Evolutionary conservation across 2,888 invertebrate genomes (phyloP), one percentile per base, ranked within the genome.

Genomic region (Synanthedon formicaeformis): DNA sequence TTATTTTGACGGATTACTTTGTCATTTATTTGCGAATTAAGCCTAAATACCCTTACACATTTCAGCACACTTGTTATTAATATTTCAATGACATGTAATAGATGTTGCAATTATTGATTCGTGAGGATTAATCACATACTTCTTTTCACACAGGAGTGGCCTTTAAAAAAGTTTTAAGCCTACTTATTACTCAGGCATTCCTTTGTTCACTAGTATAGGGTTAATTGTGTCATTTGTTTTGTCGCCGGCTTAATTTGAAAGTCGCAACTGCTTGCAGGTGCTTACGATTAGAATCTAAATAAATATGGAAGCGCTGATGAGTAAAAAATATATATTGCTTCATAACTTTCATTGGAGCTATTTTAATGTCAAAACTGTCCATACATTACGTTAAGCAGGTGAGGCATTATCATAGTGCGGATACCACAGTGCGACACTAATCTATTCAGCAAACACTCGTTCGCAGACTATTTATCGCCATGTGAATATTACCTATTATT

Each of bases 401-500:
- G 79, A 57, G 57, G 53, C 53, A 60, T 60, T 62, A 64, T 63
- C 50, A 23, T 34, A 34, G 34, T 34, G 45, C 12, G 56, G 60
- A 58, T 58, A 56, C 40, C 41, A 48, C 50, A 56, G 56, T 56
- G 51, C 65, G 69, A 66, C 70, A 65, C 66, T 71, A 70, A 77
- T 76, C 73, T 69, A 61, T 64, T 64, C 69, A 65, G 66, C 71
- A 72, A 75, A 73, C 71, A 68, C 60, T 67, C 71, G 68, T 60
- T 67, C 62, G 60, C 68, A 66, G 66, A 56, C 62, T 64, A 70
- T 78, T 69, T 60, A 66, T 80, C 77, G 79, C 72, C 71, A 75
- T 79, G 74, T 67, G 62, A 67, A 67, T 66, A 67, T 72, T 71
- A 65, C 69, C 67, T 75, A 74, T 78, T 78, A 81, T 81, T 78